Evolutionary conservation across 2,888 invertebrate genomes (phyloP).

Genomic region (Lomographa bimaculata): DNA sequence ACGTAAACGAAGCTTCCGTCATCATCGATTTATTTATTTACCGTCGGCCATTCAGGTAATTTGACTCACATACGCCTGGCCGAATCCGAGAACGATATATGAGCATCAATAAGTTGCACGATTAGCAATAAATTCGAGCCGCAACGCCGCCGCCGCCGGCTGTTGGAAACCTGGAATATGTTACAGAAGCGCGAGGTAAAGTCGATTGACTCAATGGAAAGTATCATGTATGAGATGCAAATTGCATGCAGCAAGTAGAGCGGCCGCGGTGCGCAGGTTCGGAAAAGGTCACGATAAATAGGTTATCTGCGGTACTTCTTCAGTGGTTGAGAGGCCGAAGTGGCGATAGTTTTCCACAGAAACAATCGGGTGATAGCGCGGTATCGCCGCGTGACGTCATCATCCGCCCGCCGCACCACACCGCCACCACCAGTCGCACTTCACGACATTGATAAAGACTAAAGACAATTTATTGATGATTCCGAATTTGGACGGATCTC

Average conservation of each 20-base stretch:
- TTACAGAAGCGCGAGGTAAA: slow-evolving; percentile 1
- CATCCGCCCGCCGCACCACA: too few relatives aligned
- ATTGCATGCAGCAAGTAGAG: slow-evolving; percentile 21
- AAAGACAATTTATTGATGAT: slow-evolving; percentile 59
- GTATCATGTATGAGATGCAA: slow-evolving; percentile 14
- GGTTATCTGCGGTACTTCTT: slow-evolving; percentile 29
- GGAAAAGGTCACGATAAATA: slow-evolving; percentile 30
- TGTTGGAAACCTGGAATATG: too few relatives aligned
- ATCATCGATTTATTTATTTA: slow-evolving; percentile 41
- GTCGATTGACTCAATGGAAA: slow-evolving; percentile 4
- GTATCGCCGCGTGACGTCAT: slow-evolving; percentile 73
- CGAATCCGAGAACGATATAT: slow-evolving; percentile 36
- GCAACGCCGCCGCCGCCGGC: too few relatives aligned
- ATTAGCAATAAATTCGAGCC: slow-evolving; percentile 3
- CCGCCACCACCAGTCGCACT: slow-evolving; percentile 38
- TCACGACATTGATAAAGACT: slow-evolving; percentile 69
- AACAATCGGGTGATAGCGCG: slow-evolving; percentile 58
- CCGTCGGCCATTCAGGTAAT: slow-evolving; percentile 45
- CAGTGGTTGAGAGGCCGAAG: slow-evolving; percentile 27
- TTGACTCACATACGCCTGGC: slow-evolving; percentile 42
- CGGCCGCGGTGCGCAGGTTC: slow-evolving; percentile 11
- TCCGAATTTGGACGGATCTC: slow-evolving; percentile 43
- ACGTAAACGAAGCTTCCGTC: slow-evolving; percentile 58
- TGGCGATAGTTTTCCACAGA: slow-evolving; percentile 47
- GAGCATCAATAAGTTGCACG: slow-evolving; percentile 18